Base-by-base conservation (phyloP, 2,888 invertebrate species). In the Rhamnusium bicolor region DNA sequence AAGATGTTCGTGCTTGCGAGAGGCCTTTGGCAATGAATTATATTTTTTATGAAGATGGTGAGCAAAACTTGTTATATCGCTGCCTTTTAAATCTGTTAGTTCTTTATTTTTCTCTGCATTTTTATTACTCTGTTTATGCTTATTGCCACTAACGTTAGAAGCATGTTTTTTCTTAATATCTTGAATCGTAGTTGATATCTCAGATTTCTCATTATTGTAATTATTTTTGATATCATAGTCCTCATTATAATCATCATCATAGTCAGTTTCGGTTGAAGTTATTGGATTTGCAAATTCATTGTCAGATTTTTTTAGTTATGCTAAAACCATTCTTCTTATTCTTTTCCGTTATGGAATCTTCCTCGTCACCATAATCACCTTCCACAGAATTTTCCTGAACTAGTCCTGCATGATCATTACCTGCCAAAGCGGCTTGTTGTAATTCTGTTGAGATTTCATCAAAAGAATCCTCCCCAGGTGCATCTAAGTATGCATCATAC, bases 301-400 rank as follows among this genome's bases (percentile, higher is more conserved):
- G 27, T 76, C 53, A 1, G 77, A n/a, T 78, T 62, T 80, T 77
- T 62, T 82, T 82, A 10, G 76, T 62, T 18, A 78, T 61, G 51
- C 76, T 72, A 21, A 67, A 68, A 49, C 69, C 47, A 1, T 58
- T 72, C 5, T 63, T 70, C 49, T 72, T 73, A 7, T 67, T 62
- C 27, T 73, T 73, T 0, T 53, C 29, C 4, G 77, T 75, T 10
- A 70, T 49, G 0, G 80, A 75, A 61, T 82, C 83, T 71, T 83
- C 82, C 72, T 81, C 81, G 46, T 82, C 82, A 0, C 78, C 74
- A 60, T 82, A 81, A 21, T 83, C 81, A n/a, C 80, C 81, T 73
- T 82, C 82, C 0, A 77, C 77, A 5, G 76, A 71, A 6, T 74
- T 61, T 60, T 76, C 74, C 40, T 72, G 74, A 1, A 71, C 1